Evolutionary conservation across 2,113 vertebrate genomes (phyloP).

Genomic region (Vanacampus margaritifer): DNA sequence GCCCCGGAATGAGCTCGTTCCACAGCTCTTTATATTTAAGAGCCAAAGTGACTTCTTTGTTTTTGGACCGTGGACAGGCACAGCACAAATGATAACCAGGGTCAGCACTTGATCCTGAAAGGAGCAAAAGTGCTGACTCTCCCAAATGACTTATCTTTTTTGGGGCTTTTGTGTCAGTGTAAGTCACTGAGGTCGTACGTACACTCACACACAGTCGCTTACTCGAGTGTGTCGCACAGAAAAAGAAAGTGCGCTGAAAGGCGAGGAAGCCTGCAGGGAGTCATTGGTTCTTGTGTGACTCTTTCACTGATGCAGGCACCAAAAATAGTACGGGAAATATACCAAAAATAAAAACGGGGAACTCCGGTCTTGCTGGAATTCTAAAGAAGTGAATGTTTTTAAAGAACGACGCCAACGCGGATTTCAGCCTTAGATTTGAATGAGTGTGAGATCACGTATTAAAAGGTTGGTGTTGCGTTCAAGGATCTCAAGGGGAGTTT

Average conservation of each 20-base stretch:
- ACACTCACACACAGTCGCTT: neutral
- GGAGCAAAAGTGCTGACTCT: neutral
- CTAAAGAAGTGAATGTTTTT: neutral
- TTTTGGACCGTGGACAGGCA: neutral
- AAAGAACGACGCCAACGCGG: neutral
- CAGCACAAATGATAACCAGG: slow-evolving; percentile 1
- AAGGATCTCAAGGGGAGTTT: no score
- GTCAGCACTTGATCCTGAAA: neutral
- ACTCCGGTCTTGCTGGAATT: slow-evolving; percentile 16
- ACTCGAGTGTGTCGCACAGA: slow-evolving; percentile 15
- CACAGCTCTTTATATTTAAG: neutral
- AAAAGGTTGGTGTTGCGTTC: no score
- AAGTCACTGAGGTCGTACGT: slow-evolving; percentile 10
- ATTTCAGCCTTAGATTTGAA: no score
- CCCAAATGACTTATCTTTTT: neutral
- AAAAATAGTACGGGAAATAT: slow-evolving; percentile 44
- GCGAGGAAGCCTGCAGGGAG: slow-evolving; percentile 30
- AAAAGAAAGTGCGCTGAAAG: slow-evolving; percentile 23
- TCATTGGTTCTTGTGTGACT: slow-evolving; percentile 34
- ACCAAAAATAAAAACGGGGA: slow-evolving; percentile 29
- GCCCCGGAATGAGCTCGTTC: no score
- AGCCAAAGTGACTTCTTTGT: neutral
- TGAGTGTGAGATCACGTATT: no score
- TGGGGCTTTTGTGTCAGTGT: neutral
- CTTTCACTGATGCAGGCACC: slow-evolving; percentile 45